Evolutionary conservation across 1,140 invertebrate genomes (phyloP).

Genomic region (Diorhabda sublineata): DNA sequence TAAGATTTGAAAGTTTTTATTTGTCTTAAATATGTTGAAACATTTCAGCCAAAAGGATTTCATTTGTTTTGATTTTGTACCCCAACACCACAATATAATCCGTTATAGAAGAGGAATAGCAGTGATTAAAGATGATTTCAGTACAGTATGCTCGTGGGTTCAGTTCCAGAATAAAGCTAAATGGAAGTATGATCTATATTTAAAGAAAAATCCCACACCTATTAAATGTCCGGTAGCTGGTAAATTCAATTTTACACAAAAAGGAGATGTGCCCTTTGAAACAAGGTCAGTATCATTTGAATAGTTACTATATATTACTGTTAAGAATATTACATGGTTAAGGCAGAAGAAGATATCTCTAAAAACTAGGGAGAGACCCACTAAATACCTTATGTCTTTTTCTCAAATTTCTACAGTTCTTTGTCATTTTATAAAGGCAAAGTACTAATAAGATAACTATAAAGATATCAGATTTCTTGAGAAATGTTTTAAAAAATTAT

Average conservation of each 20-base stretch:
- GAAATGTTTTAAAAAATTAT: too few relatives aligned
- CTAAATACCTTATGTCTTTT: too few relatives aligned
- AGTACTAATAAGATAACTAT: too few relatives aligned
- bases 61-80: slow-evolving; percentile 94
- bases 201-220: slow-evolving; percentile 87
- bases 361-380: too few relatives aligned
- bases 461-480: too few relatives aligned
- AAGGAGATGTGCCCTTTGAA: slow-evolving; percentile 81
- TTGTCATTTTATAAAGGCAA: too few relatives aligned
- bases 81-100: slow-evolving; percentile 93
- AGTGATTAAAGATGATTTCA: slow-evolving; percentile 84
- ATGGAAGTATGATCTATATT: slow-evolving; percentile 85
- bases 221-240: slow-evolving; percentile 94
- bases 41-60: slow-evolving; percentile 89
- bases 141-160: slow-evolving; percentile 90
- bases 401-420: too few relatives aligned
- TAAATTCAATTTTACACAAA: slow-evolving; percentile 90
- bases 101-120: slow-evolving; percentile 84
- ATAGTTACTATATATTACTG: neutral
- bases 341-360: too few relatives aligned
- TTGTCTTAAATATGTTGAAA: too few relatives aligned
- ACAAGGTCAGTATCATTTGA: slow-evolving; percentile 55
- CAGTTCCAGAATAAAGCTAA: slow-evolving; percentile 79
- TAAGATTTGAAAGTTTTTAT: too few relatives aligned
- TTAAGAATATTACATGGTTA: too few relatives aligned